A percentile compares a stretch with the other conserved stretches of the same genome.
Evolutionary conservation across 2,113 vertebrate genomes (phyloP).

Genomic region (Bucco capensis): DNA sequence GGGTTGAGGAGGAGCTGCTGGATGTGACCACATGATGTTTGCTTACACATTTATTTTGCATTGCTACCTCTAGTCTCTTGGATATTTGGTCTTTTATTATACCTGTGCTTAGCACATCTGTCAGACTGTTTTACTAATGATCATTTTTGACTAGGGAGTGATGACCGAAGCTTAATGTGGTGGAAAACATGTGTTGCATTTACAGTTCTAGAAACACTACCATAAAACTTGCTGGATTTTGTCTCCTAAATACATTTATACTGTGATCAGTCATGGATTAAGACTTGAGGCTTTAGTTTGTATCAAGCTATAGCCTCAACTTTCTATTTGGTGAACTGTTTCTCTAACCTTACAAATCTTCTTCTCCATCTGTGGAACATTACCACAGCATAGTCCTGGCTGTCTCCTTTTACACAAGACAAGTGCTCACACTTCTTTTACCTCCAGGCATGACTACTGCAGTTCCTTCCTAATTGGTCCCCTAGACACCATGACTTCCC

Average conservation of each 20-base stretch:
- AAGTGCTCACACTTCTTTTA: constrained; percentile 6
- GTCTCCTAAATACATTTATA: neutral
- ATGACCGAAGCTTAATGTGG: neutral
- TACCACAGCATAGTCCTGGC: neutral
- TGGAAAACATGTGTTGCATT: neutral
- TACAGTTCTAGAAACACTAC: neutral
- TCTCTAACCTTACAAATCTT: neutral
- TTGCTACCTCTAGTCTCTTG: neutral
- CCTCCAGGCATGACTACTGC: constrained; percentile 60
- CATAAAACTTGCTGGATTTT: neutral
- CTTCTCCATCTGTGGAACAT: neutral
- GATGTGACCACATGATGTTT: neutral
- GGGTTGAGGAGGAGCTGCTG: neutral
- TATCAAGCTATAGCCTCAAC: neutral
- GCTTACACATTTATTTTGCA: neutral
- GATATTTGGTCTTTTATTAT: neutral
- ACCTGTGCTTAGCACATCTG: neutral
- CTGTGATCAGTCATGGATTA: neutral
- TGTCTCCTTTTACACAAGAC: neutral
- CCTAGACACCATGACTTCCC: constrained; percentile 47
- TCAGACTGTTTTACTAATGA: neutral
- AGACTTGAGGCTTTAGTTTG: neutral
- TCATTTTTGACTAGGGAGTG: neutral
- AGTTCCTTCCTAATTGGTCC: constrained; percentile 67
- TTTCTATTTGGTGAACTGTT: neutral